Base-by-base conservation (phyloP, 2,797 vertebrate species). In the Podarcis lilfordi region DNA sequence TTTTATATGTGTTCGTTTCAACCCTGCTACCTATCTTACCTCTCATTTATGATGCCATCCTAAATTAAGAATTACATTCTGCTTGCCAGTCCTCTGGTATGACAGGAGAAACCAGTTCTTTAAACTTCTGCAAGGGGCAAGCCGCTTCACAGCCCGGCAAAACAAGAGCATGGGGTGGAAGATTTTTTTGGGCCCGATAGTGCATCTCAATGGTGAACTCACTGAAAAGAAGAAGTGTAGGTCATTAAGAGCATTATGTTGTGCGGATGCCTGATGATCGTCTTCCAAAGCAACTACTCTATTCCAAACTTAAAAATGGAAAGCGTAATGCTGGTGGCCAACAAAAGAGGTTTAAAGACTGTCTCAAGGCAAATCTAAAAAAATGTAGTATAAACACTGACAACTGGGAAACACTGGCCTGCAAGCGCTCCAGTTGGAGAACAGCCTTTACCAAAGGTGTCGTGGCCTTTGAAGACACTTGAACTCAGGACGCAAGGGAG, bases 101-200 rank as follows among this genome's bases (percentile, higher is more conserved):
- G 40, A 89, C 64, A 25, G 88, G 83, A 55, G 76, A 8, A 68
- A 85, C 69, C 59, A 89, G n/a, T 1, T 89, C 2, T 85, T 75
- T 80, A 80, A 89, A 89, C n/a, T 81, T 74, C 4, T 40, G 1
- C 43, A 89, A 40, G 23, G 78, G 69, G 68, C 83, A 89, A 81
- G 83, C 25, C 8, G 10, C 19, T 66, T 55, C 21, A 17, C 88
- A 89, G 17, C 71, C 78, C 3, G 83, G 83, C 59, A 89, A 37
- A 55, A 2, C 66, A n/a, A 89, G 45, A 3, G 1, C 6, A 23
- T 37, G 13, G 9, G 40, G 55, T 72, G 15, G 21, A 45, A 2
- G 10, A 1, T 4, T 0, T 13, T 13, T 27, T 13, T 4, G 5
- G 8, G 21, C 13, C 40, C 19, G 78, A 66, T 75, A 89, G 37